Base-by-base conservation (phyloP, 2,888 invertebrate genomes). In the Petrolisthes cinctipes region DNA sequence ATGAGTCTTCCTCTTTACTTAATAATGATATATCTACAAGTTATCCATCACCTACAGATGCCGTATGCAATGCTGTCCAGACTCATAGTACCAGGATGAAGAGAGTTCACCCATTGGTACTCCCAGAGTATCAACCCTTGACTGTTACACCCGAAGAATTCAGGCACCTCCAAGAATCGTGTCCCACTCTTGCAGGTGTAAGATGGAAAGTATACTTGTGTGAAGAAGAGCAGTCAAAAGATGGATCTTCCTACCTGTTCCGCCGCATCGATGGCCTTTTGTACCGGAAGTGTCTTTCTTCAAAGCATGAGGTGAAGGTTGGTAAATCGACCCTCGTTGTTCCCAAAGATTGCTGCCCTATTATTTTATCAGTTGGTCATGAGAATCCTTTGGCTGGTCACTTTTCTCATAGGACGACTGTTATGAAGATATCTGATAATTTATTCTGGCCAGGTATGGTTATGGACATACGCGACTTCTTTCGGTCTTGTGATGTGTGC, bases 361-460 rank as follows among this genome's bases (percentile, higher is more conserved):
- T 37, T 37, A 37, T 37, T 37, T 37, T 37, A 37, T 37, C 37
- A 37, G 37, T 37, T 0, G 37, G 37, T 37, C 37, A 37, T 37
- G 37, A 37, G 37, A 37, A 37, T 37, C 37, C 37, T 37, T 37
- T 37, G 37, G 37, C 37, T 37, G 37, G 37, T 37, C 37, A 37
- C 37, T 37, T 37, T 2, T 37, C 37, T 37, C 83, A 83, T 7
- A 56, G 82, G n/a, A 80, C 83, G 73, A 87, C 80, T 7, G 23
- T 0, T 51, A 51, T 68, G 61, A 71, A 80, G 17, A 61, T 83
- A n/a, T 7, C n/a, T 1, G 80, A 80, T 6, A 14, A 87, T 5
- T 83, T 87, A n/a, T 87, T 61, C 37, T 79, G 87, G 87, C 83
- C 83, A 17, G 87, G 83, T 51, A 83, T 73, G 51, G 76, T 23